Base-by-base conservation (phyloP, 2,797 vertebrate species). In the Petrocephalus schoutedeni region DNA sequence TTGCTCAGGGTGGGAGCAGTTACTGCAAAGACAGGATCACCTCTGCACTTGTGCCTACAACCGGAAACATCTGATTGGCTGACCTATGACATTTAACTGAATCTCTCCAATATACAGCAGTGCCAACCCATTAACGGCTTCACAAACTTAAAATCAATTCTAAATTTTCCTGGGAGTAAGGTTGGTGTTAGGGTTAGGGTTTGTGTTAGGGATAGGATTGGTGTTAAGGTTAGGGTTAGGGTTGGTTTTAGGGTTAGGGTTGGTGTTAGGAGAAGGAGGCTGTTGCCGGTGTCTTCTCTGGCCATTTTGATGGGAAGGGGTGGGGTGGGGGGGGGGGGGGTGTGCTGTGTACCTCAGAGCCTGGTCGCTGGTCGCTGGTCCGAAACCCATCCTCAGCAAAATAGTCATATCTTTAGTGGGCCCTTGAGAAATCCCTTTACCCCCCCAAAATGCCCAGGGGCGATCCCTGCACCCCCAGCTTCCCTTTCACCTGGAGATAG, bases 401-500 rank as follows among this genome's bases (percentile, higher is more conserved):
- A 61, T 23, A 23, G 58, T 59, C n/a, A 59, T n/a, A 21, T 59
- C 58, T 59, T 6, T 59, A 59, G 58, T 3, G n/a, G 58, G n/a
- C 58, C 58, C 58, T n/a, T 23, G 59, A 61, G 59, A 61, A 61
- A 61, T 2, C 21, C 59, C 59, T 21, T 23, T 61, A 61, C 58
- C 21, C 59, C n/a, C 7, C 57, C 21, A 2, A 23, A 23, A 64
- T 64, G 23, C 59, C 21, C 59, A 67, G 28, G 23, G 61, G 8
- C 61, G 9, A 80, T 45, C 74, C 16, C 14, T n/a, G 74, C 89
- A 90, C 84, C 89, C 88, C 87, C 89, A 89, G 90, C 87, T 87
- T 90, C 85, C 86, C 88, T 87, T 89, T 88, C 90, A 90, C 87
- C 23, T 4, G 23, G 28, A 67, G 61, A 32, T 89, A 89, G 89